A percentile compares a stretch with the other conserved stretches of the same genome.
These are phyloP conservation scores for Triplophysa rosa DNA, from an alignment of 2,113 vertebrate species.

Conservation along the genomic window DNA sequence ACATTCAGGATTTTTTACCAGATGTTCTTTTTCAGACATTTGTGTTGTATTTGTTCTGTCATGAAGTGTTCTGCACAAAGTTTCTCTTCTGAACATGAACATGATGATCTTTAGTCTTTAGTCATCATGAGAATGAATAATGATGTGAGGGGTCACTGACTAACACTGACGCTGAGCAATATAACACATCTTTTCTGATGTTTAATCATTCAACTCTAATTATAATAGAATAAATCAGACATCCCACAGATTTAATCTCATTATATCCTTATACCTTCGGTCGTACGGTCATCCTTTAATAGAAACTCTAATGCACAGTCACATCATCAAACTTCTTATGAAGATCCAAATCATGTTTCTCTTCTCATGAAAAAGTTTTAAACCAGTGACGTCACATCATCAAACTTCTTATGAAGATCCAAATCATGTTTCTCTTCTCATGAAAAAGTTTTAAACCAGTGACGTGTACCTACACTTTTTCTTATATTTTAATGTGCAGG, in stretches of 20 bases:
- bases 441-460: not conserved
- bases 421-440: not conserved
- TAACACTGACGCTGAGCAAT: conserved; percentile 8
- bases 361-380: not conserved
- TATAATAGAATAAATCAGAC: conserved; percentile 37
- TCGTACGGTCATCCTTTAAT: not conserved
- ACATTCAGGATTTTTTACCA: too few species aligned
- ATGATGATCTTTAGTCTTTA: too few species aligned
- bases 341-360: not conserved
- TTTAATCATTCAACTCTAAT: conserved; percentile 46
- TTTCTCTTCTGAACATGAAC: too few species aligned
- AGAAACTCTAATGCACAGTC: not conserved
- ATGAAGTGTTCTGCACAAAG: too few species aligned
- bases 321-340: not conserved
- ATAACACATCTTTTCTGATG: conserved; percentile 17
- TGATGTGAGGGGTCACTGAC: conserved; percentile 23
- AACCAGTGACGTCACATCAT: not conserved
- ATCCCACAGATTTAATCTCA: conserved; percentile 33
- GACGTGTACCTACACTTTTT: too few species aligned
- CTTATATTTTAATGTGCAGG: not conserved
- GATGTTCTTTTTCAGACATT: too few species aligned
- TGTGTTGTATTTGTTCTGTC: too few species aligned
- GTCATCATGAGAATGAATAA: not conserved
- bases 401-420: too few species aligned
- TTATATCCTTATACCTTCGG: conserved; percentile 7